Evolutionary conservation across 2,113 vertebrate genomes (phyloP).

Genomic region (Oreochromis spilurus): DNA sequence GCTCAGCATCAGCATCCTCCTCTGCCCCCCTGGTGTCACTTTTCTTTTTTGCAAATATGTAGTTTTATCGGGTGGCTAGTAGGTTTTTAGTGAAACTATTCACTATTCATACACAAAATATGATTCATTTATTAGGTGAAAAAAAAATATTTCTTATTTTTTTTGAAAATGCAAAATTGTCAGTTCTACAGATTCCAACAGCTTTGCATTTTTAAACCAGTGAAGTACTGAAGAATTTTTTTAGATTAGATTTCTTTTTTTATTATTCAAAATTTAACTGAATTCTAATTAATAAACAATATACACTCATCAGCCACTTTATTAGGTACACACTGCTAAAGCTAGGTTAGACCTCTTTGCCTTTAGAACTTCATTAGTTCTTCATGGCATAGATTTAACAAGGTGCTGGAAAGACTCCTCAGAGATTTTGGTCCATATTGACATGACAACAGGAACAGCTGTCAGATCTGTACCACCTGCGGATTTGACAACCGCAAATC

Average conservation of each 20-base stretch:
- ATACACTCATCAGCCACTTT: neutral
- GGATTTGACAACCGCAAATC: neutral
- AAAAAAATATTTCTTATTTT: neutral
- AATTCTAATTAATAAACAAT: neutral
- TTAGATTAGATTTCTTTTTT: neutral
- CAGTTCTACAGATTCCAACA: neutral
- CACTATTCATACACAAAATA: neutral
- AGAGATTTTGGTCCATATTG: neutral
- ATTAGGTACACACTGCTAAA: neutral
- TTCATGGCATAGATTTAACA: neutral
- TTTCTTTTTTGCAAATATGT: neutral
- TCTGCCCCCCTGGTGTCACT: neutral
- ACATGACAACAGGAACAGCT: neutral
- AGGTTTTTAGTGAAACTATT: neutral
- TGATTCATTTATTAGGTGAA: neutral
- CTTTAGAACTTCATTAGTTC: neutral
- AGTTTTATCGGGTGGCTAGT: neutral
- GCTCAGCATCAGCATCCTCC: constrained; percentile 14
- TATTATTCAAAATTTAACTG: neutral
- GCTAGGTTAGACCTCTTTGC: neutral
- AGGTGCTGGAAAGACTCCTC: neutral
- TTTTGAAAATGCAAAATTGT: neutral
- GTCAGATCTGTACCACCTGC: neutral
- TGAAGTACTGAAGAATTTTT: neutral
- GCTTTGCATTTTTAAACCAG: neutral